These are phyloP conservation scores for Leptosomus discolor DNA, from an alignment of 2,113 vertebrate genomes.

Conservation along the genomic window DNA sequence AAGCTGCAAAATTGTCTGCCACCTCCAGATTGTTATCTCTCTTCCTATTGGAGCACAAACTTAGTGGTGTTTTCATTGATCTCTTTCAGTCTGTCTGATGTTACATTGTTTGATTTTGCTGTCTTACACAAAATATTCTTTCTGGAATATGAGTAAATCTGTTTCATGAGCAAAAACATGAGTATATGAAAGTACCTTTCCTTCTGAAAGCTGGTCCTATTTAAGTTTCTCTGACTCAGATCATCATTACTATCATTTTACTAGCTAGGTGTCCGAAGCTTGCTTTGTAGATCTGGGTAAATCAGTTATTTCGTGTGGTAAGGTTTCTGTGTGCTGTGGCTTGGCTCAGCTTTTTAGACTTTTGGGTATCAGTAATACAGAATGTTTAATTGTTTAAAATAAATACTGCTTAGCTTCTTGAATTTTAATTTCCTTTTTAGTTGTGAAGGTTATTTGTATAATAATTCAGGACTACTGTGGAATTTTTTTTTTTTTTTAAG, in stretches of 20 bases:
- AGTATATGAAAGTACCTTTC: neutral
- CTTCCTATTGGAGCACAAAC: neutral
- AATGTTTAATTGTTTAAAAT: neutral
- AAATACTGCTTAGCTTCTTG: neutral
- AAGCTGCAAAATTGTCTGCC: neutral
- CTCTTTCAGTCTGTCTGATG: neutral
- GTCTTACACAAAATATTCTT: neutral
- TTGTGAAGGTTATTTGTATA: neutral
- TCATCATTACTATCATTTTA: neutral
- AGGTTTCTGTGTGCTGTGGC: neutral
- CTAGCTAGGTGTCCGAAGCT: neutral
- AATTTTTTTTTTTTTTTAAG: neutral
- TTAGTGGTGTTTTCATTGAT: neutral
- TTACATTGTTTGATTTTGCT: neutral
- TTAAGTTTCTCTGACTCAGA: neutral
- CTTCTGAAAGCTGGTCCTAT: neutral
- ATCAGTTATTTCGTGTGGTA: neutral
- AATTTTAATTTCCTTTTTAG: neutral
- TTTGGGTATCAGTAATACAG: neutral
- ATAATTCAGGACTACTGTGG: neutral
- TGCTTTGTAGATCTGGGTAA: neutral
- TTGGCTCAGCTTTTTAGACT: neutral
- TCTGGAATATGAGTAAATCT: neutral
- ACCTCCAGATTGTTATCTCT: neutral
- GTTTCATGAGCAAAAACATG: neutral